phyloP scores from a whole-genome alignment of 2,113 vertebrate species.

The Chascanopsetta lugubris region DNA sequence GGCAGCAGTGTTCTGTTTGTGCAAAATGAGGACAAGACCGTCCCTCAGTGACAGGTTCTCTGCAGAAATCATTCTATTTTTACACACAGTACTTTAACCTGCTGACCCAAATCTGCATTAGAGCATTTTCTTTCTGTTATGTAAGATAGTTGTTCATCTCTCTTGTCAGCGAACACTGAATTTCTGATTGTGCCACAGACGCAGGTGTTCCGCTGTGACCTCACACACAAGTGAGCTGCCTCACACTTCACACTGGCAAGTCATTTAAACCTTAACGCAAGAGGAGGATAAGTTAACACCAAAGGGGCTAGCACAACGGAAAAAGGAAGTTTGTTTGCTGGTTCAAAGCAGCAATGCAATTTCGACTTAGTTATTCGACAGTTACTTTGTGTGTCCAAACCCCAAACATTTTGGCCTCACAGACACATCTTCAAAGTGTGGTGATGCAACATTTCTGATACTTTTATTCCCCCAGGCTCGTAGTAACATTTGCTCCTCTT shows the following conservation, averaged over 20 bases:
- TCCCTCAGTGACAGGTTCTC: constrained; percentile 28
- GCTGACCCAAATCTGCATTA: constrained; percentile 36
- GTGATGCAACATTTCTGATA: too few relatives aligned
- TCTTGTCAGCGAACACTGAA: background rate
- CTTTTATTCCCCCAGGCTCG: too few relatives aligned
- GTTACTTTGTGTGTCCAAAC: too few relatives aligned
- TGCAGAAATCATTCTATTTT: constrained; percentile 45
- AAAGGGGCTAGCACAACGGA: background rate
- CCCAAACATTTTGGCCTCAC: too few relatives aligned
- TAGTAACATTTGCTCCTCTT: too few relatives aligned
- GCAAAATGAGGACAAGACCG: constrained; percentile 31
- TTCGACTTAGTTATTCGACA: too few relatives aligned
- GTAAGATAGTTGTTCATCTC: constrained; percentile 22
- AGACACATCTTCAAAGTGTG: too few relatives aligned
- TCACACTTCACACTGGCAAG: background rate
- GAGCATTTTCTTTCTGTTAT: constrained; percentile 22
- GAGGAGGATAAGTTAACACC: background rate
- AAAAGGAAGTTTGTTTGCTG: background rate
- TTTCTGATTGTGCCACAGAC: background rate
- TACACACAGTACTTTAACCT: constrained; percentile 30
- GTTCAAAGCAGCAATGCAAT: too few relatives aligned
- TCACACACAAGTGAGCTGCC: background rate
- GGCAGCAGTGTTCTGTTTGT: background rate
- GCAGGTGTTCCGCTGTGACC: background rate
- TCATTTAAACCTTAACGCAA: background rate